A percentile compares a stretch with the other conserved stretches of the same genome.
Conservation (phyloP, 2,797 vertebrate species). For the Poeciliopsis paucimaculata region DNA sequence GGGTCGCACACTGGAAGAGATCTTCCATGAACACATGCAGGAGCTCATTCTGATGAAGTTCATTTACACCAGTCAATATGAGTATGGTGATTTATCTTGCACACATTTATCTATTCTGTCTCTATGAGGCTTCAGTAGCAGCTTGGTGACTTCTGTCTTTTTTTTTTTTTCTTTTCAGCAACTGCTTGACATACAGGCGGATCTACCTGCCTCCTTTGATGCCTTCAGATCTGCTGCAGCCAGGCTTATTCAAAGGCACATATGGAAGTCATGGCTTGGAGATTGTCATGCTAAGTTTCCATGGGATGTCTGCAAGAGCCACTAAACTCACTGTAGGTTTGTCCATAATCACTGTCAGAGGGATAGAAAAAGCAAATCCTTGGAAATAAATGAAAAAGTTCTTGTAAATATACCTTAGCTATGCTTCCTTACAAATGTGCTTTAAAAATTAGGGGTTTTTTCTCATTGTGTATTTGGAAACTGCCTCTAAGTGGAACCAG, state of each 20-base stretch:
- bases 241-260: conserved; percentile 97
- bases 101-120: conserved; percentile 5
- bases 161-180: conserved; percentile 80
- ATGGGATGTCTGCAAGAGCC: conserved; percentile 86
- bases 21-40: conserved; percentile 99
- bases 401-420: background rate
- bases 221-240: conserved; percentile 88
- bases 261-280: conserved; percentile 97
- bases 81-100: conserved; percentile 79
- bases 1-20: conserved; percentile 96
- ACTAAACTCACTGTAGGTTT: conserved; percentile 95
- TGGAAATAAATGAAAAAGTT: background rate
- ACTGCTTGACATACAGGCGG: conserved; percentile 96
- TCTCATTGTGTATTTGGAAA: background rate
- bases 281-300: conserved; percentile 98
- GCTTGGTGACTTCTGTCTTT: background rate
- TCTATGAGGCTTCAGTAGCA: background rate
- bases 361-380: background rate
- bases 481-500: background rate
- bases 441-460: background rate
- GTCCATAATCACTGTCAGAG: background rate
- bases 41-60: conserved; percentile 99
- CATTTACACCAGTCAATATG: conserved; percentile 99
- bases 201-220: conserved; percentile 93
- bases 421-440: background rate